These are phyloP conservation scores for Drosophila neonasuta DNA, from an alignment of 2,888 invertebrate species.

Conservation along the genomic window DNA sequence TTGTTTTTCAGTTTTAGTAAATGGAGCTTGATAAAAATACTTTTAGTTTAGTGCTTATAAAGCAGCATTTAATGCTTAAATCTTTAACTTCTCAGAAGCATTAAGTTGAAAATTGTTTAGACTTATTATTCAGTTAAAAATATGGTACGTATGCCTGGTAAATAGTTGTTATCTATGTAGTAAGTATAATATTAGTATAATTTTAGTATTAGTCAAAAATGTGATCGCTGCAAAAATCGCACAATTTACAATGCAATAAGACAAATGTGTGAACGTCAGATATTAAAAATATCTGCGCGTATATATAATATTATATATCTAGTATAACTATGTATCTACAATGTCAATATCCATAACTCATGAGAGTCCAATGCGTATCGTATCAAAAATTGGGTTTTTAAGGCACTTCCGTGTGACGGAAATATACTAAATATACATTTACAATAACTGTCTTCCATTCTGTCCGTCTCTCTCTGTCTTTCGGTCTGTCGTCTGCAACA, in stretches of 20 bases:
- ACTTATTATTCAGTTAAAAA: slow-evolving; percentile 65
- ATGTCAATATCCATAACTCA: slow-evolving; percentile 51
- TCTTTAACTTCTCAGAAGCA: slow-evolving; percentile 75
- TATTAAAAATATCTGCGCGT: slow-evolving; percentile 17
- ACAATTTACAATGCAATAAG: slow-evolving; percentile 66
- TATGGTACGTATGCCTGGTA: slow-evolving; percentile 74
- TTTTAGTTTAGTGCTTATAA: slow-evolving; percentile 38
- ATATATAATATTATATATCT: slow-evolving; percentile 8
- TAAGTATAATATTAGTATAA: slow-evolving; percentile 13
- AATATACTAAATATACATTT: slow-evolving; percentile 72
- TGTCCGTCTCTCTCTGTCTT: slow-evolving; percentile 15
- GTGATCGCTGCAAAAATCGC: slow-evolving; percentile 66
- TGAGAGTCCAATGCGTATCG: slow-evolving; percentile 57
- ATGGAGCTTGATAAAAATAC: slow-evolving; percentile 68
- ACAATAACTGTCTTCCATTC: slow-evolving; percentile 19
- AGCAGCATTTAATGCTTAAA: slow-evolving; percentile 74
- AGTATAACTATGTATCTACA: slow-evolving; percentile 3
- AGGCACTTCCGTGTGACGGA: slow-evolving; percentile 83
- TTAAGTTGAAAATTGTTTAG: slow-evolving; percentile 62
- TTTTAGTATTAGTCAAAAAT: slow-evolving; percentile 71
- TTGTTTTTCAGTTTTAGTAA: slow-evolving; percentile 51
- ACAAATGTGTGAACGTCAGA: slow-evolving; percentile 9
- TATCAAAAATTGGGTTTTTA: slow-evolving; percentile 71
- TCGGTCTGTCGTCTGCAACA: slow-evolving; percentile 42
- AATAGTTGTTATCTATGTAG: slow-evolving; percentile 57